These are phyloP conservation scores for Sparidentex hasta DNA, from an alignment of 2,797 vertebrate genomes.

Conservation along the genomic window DNA sequence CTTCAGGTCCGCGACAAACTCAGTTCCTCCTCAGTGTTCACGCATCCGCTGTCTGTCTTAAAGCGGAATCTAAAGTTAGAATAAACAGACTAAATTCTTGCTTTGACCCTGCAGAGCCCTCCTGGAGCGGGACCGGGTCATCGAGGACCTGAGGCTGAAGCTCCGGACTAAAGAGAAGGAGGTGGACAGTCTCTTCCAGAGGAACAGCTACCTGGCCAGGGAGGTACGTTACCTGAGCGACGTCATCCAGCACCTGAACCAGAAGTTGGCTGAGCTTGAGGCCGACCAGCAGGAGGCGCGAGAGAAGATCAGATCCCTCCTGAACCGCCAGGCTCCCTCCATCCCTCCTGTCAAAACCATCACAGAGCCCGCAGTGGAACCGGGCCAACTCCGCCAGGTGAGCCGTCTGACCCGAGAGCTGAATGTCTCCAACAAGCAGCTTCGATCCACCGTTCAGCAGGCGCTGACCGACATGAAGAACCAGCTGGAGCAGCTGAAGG, in stretches of 20 bases:
- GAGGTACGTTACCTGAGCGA: conserved; percentile 69
- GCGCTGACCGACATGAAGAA: conserved; percentile 66
- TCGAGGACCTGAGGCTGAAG: conserved; percentile 73
- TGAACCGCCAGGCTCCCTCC: conserved; percentile 16
- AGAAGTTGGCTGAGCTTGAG: conserved; percentile 75
- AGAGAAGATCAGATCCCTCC: conserved; percentile 71
- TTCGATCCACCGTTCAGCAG: conserved; percentile 55
- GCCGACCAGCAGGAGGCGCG: conserved; percentile 67
- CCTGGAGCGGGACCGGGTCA: conserved; percentile 72
- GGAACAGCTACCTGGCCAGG: conserved; percentile 67
- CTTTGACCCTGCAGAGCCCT: conserved; percentile 63
- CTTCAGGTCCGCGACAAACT: conserved; percentile 66
- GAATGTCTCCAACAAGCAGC: conserved; percentile 74
- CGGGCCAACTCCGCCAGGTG: conserved; percentile 56
- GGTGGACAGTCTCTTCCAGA: conserved; percentile 66
- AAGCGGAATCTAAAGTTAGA: neutral
- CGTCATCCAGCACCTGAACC: conserved; percentile 66
- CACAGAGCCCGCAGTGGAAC: conserved; percentile 47
- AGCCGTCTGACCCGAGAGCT: conserved; percentile 63
- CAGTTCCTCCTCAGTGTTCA: no score
- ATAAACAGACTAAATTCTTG: neutral
- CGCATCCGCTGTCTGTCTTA: no score
- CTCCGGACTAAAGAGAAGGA: conserved; percentile 71
- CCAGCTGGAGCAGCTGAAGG: conserved; percentile 61
- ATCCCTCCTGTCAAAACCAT: neutral